These are phyloP conservation scores for Pseudopodoces humilis DNA, from an alignment of 2,113 vertebrate genomes.

Conservation along the genomic window DNA sequence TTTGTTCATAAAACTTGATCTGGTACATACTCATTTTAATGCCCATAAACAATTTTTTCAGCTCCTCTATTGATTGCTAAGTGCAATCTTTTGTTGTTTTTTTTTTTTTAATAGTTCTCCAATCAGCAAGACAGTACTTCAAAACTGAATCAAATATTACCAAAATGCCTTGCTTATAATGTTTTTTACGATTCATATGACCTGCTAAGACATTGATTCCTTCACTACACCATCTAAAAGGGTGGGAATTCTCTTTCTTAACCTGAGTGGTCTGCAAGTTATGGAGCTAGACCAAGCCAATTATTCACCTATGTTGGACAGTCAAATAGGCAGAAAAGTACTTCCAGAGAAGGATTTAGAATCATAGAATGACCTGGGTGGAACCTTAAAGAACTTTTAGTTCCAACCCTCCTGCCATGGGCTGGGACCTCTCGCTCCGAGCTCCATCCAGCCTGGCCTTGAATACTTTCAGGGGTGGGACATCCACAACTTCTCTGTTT, in stretches of 20 bases:
- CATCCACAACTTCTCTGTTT: neutral
- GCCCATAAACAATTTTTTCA: neutral
- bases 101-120: neutral
- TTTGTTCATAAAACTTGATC: neutral
- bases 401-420: neutral
- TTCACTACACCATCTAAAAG: neutral
- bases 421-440: neutral
- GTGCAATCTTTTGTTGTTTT: neutral
- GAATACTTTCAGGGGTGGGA: neutral
- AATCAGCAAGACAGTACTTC: neutral
- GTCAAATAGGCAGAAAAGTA: neutral
- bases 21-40: neutral
- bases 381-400: neutral
- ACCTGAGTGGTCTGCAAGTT: neutral
- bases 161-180: neutral
- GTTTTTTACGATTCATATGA: neutral
- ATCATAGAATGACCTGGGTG: neutral
- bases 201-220: neutral
- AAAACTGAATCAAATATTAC: neutral
- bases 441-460: neutral
- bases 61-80: neutral
- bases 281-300: neutral
- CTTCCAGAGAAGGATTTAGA: neutral
- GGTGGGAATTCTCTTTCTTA: neutral
- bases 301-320: neutral